These are phyloP conservation scores for Gopherus evgoodei DNA, from an alignment of 2,113 vertebrate species.

Conservation along the genomic window DNA sequence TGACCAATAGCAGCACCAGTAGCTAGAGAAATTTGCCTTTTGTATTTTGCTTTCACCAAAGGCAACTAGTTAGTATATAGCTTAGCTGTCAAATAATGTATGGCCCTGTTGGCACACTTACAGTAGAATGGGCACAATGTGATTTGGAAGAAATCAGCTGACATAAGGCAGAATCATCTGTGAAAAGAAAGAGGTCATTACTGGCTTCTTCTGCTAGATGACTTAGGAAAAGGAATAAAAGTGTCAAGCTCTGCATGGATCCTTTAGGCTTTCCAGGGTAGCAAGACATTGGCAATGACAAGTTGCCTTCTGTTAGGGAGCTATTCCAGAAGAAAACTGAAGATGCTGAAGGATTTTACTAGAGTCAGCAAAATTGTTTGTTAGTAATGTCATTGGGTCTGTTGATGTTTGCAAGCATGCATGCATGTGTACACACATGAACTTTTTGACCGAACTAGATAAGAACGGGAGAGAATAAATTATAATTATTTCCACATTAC, in stretches of 20 bases:
- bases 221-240: constrained; percentile 66
- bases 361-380: constrained; percentile 42
- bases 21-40: constrained; percentile 22
- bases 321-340: constrained; percentile 70
- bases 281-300: constrained; percentile 75
- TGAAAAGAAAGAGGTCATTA: constrained; percentile 72
- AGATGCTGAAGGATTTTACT: constrained; percentile 65
- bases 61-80: constrained; percentile 10
- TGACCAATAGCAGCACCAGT: constrained; percentile 44
- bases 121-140: constrained; percentile 6
- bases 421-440: neutral
- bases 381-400: constrained; percentile 23
- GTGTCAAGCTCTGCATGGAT: constrained; percentile 63
- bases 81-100: constrained; percentile 68
- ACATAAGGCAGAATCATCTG: constrained; percentile 77
- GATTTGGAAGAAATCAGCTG: constrained; percentile 75
- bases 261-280: constrained; percentile 59
- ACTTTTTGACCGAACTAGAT: constrained; percentile 37
- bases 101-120: constrained; percentile 61
- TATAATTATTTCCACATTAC: constrained; percentile 29
- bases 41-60: neutral
- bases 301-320: constrained; percentile 76
- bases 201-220: constrained; percentile 71
- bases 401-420: constrained; percentile 15
- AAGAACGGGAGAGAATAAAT: constrained; percentile 20